Conservation (phyloP, 2,113 vertebrate species). For the Salvelinus sp. region DNA sequence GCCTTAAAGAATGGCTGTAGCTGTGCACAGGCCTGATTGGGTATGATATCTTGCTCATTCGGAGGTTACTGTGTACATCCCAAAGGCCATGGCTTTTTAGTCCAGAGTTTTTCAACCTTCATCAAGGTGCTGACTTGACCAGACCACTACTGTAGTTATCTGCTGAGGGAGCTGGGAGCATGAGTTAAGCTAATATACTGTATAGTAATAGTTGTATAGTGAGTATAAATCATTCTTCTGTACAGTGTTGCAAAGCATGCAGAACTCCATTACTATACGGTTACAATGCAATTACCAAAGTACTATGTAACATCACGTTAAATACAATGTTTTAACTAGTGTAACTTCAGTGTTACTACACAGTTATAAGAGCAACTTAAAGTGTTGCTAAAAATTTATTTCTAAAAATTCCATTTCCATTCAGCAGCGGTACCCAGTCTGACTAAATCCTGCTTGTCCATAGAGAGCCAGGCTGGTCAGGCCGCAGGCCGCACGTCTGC, state of each 20-base stretch:
- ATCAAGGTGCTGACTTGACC: background rate
- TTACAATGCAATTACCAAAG: background rate
- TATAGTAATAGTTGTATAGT: background rate
- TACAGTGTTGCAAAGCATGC: background rate
- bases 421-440: background rate
- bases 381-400: too few relatives aligned
- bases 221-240: background rate
- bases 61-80: conserved; percentile 21
- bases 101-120: conserved; percentile 16
- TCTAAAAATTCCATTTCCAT: background rate
- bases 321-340: background rate
- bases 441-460: background rate
- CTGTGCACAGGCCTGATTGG: conserved; percentile 22
- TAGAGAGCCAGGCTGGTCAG: background rate
- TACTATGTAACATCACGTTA: background rate
- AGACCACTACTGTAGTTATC: background rate
- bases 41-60: conserved; percentile 21
- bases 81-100: background rate
- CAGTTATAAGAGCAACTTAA: too few relatives aligned
- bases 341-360: background rate
- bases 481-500: conserved; percentile 48
- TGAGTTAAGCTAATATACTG: background rate
- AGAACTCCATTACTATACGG: background rate
- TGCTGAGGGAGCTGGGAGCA: background rate
- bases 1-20: conserved; percentile 48